These are phyloP conservation scores for Cataglyphis rosenhaueri DNA, from an alignment of 2,888 invertebrate genomes.

Conservation along the genomic window DNA sequence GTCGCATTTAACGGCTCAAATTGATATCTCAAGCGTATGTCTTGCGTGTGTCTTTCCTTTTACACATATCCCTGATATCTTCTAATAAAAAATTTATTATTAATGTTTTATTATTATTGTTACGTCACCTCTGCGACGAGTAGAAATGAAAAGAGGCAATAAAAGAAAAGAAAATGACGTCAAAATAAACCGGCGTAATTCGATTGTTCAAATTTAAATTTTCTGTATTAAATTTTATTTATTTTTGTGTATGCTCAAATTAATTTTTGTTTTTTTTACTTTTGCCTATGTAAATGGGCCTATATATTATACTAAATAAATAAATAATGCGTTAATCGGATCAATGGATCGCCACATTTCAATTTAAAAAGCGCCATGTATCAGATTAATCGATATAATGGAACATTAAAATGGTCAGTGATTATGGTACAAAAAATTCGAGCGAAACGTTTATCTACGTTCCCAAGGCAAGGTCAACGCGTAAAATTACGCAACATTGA, in stretches of 20 bases:
- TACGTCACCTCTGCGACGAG: background rate
- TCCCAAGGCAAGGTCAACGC: background rate
- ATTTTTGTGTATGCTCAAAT: too few species aligned
- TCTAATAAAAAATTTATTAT: background rate
- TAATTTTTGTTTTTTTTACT: too few species aligned
- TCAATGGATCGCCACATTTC: conserved; percentile 40
- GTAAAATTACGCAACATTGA: conserved; percentile 31
- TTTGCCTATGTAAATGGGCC: too few species aligned
- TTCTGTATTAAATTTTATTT: too few species aligned
- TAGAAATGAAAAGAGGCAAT: background rate
- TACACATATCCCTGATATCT: background rate
- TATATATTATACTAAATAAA: too few species aligned
- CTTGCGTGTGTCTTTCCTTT: background rate
- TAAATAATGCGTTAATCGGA: background rate
- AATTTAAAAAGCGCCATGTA: conserved; percentile 35
- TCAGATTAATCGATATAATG: conserved; percentile 48
- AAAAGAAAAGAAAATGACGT: background rate
- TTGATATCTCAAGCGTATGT: background rate
- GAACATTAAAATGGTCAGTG: background rate
- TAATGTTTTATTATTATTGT: background rate
- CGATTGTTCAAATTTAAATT: too few species aligned
- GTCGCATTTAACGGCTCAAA: background rate
- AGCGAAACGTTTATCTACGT: background rate
- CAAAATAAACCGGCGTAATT: conserved; percentile 14
- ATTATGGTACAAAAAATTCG: background rate